Evolutionary conservation across 2,797 vertebrate species (phyloP), one percentile per base, ranked within the genome.

Genomic region (Adelosebastes latens): DNA sequence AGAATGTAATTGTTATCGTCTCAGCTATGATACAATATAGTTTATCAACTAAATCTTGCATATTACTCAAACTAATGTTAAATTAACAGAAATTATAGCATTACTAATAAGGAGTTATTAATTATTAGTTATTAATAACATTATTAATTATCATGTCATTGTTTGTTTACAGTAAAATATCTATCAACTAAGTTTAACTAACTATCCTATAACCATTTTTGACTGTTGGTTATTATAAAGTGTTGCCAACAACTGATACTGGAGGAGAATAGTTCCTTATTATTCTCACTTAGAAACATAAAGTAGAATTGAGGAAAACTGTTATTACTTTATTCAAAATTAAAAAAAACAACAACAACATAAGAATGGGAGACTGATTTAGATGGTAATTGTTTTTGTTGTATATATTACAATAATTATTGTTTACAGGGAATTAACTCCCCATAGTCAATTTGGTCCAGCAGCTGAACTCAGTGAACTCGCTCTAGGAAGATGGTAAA

Each of bases 381-480:
- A n/a, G 34, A 59, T 24, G 5, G 9, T 25, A 18, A 25, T 10
- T 20, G 9, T 27, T 63, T 68, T 8, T 25, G 13, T n/a, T n/a
- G 24, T 32, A 6, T 58, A 46, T 20, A 56, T 25, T 34, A 42
- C 27, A 65, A 10, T 62, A n/a, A 22, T 59, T 34, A 20, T n/a
- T 64, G 1, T 36, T 65, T 9, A 58, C n/a, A 22, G 49, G 32
- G 24, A 60, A 61, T 76, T n/a, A 73, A 66, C 61, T 59, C 36
- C 31, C 22, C 49, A 27, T 13, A 42, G 49, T 75, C n/a, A 32
- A 3, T 62, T 66, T 67, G 56, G 49, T 42, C 3, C 75, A 56
- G 36, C 49, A 46, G 13, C 32, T 76, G 63, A 82, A 39, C 53
- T 67, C 46, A 31, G 11, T 59, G 10, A 78, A 64, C 18, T 78